Conservation (phyloP, 2,797 vertebrate genomes). For the Urosaurus nigricauda region DNA sequence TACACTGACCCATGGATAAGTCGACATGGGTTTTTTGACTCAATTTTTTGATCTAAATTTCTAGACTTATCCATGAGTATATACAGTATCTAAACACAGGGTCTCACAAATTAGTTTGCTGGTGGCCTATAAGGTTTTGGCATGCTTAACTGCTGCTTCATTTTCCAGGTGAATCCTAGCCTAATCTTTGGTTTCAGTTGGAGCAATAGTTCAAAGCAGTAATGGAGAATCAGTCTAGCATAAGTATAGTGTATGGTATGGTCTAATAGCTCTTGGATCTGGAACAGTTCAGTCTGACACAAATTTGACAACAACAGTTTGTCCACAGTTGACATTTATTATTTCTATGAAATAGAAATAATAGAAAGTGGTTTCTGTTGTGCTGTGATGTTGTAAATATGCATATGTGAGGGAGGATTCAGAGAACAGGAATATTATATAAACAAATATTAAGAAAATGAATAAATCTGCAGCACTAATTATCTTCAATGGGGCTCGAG, state of each 20-base stretch:
- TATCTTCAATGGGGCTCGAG: no score
- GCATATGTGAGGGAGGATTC: background rate
- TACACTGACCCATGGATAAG: no score
- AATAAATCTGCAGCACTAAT: background rate
- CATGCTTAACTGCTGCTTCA: no score
- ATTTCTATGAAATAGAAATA: constrained; percentile 21
- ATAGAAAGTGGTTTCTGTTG: background rate
- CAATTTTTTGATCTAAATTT: no score
- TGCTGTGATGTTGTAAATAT: background rate
- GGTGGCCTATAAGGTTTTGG: background rate
- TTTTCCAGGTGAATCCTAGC: background rate
- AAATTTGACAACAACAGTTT: background rate
- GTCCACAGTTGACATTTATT: background rate
- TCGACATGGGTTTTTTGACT: no score
- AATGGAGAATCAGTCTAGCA: background rate
- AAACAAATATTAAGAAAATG: background rate
- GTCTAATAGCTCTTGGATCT: background rate
- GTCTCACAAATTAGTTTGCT: background rate
- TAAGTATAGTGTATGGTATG: background rate
- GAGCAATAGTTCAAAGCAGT: background rate
- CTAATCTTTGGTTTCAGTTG: constrained; percentile 3
- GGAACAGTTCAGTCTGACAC: background rate
- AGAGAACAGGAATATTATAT: background rate
- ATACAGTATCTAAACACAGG: constrained; percentile 53
- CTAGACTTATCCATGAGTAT: no score